Conservation (phyloP, 2,113 vertebrate genomes). For the Vulpes lagopus region DNA sequence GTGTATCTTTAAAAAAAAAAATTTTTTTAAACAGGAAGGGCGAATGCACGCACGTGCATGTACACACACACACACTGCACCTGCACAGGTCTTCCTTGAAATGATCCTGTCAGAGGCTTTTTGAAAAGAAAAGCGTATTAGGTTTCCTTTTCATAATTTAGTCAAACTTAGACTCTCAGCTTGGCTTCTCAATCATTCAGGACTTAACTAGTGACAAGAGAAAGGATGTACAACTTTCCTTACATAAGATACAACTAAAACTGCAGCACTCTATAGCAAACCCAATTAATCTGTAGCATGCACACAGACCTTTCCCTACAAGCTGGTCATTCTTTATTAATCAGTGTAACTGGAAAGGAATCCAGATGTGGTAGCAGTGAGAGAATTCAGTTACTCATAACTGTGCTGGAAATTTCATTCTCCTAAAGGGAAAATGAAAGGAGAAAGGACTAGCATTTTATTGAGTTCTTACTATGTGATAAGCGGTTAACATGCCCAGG, state of each 20-base stretch:
- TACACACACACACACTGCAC: too few relatives aligned
- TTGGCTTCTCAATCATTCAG: background rate
- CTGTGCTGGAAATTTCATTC: slow-evolving; percentile 31
- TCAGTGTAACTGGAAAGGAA: slow-evolving; percentile 37
- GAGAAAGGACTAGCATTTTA: background rate
- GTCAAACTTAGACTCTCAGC: background rate
- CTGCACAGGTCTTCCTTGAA: background rate
- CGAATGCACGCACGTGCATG: accelerated
- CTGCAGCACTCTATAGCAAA: background rate
- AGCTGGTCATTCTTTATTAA: slow-evolving; percentile 59
- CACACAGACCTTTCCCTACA: background rate
- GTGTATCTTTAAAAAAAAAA: too few relatives aligned
- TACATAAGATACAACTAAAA: background rate
- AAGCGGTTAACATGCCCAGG: background rate
- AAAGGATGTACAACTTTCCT: slow-evolving; percentile 15
- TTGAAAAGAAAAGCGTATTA: background rate
- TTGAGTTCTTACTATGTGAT: background rate
- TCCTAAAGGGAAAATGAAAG: background rate
- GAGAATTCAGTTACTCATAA: background rate
- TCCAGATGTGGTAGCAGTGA: background rate
- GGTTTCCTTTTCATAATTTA: slow-evolving; percentile 23
- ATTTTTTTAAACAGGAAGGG: too few relatives aligned
- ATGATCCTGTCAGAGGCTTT: slow-evolving; percentile 26
- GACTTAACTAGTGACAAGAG: slow-evolving; percentile 21
- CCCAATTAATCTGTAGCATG: slow-evolving; percentile 1